These are phyloP conservation scores for Omphaloscelis lunosa DNA, from an alignment of 2,888 invertebrate genomes.

Conservation along the genomic window DNA sequence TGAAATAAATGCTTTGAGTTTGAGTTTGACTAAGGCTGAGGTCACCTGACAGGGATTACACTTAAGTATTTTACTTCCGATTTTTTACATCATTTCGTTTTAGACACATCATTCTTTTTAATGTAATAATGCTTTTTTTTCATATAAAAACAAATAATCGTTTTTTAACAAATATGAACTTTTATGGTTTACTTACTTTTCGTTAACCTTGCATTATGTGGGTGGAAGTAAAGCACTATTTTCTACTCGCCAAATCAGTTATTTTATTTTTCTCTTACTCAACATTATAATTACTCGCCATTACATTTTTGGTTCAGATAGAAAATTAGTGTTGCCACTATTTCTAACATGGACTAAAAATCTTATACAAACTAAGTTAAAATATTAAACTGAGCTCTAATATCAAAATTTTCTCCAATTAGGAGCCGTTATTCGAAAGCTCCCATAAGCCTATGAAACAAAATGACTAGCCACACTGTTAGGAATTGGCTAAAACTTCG, in stretches of 20 bases:
- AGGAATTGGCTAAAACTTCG: slow-evolving; percentile 50
- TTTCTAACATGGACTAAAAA: too few species aligned
- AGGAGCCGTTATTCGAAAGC: background rate
- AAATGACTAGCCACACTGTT: slow-evolving; percentile 18
- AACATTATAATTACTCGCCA: too few species aligned
- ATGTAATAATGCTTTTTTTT: background rate
- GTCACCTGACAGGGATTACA: background rate
- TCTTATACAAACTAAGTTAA: background rate
- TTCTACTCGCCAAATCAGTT: too few species aligned
- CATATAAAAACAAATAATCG: background rate
- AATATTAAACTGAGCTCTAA: background rate
- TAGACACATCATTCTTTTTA: background rate
- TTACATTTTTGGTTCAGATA: too few species aligned
- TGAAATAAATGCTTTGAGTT: too few species aligned
- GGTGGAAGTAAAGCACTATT: too few species aligned
- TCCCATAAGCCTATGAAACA: slow-evolving; percentile 3
- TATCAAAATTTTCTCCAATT: background rate
- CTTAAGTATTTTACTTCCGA: background rate
- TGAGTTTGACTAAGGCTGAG: too few species aligned
- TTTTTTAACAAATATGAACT: background rate
- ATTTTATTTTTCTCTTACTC: too few species aligned
- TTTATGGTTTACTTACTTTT: too few species aligned
- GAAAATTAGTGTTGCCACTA: too few species aligned
- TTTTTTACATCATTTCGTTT: background rate
- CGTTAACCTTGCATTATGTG: too few species aligned